Percentiles rank a stretch among this genome's conserved stretches.
phyloP scores from a whole-genome alignment of 2,888 invertebrate genomes.

The Orthonevra nobilis region DNA sequence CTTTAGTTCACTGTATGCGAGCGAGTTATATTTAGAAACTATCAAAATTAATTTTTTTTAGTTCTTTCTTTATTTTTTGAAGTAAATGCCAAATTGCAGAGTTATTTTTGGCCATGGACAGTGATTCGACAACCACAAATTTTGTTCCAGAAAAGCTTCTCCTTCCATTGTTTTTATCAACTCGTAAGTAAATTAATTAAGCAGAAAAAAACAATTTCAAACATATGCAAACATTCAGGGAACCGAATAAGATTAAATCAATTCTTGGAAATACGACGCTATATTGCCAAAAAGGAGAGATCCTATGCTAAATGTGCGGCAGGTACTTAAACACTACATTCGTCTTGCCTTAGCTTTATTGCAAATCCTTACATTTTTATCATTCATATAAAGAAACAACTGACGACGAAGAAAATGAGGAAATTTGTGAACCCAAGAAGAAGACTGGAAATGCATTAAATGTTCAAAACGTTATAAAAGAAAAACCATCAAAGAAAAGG shows the following conservation, averaged over 20 bases:
- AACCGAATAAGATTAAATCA: conserved; percentile 58
- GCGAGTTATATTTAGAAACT: too few relatives aligned
- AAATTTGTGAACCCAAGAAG: neutral
- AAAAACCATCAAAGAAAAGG: neutral
- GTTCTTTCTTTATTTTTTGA: too few relatives aligned
- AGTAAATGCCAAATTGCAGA: neutral
- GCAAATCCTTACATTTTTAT: too few relatives aligned
- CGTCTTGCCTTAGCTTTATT: conserved; percentile 33
- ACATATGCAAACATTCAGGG: too few relatives aligned
- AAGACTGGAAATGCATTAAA: neutral
- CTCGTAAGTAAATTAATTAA: conserved; percentile 71
- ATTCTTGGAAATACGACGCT: conserved; percentile 21
- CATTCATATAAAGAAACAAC: neutral
- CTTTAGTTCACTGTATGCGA: too few relatives aligned
- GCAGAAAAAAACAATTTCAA: conserved; percentile 2
- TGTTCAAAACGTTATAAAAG: conserved; percentile 3
- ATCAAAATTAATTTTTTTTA: too few relatives aligned
- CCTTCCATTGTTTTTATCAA: conserved; percentile 75
- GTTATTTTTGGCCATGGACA: neutral
- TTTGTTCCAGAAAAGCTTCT: conserved; percentile 73
- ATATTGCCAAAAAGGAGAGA: conserved; percentile 32
- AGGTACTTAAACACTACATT: too few relatives aligned
- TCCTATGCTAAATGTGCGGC: too few relatives aligned
- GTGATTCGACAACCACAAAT: conserved; percentile 29
- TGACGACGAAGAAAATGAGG: neutral